Conservation (phyloP, 2,888 invertebrate species). For the Scrobipalpa costella region DNA sequence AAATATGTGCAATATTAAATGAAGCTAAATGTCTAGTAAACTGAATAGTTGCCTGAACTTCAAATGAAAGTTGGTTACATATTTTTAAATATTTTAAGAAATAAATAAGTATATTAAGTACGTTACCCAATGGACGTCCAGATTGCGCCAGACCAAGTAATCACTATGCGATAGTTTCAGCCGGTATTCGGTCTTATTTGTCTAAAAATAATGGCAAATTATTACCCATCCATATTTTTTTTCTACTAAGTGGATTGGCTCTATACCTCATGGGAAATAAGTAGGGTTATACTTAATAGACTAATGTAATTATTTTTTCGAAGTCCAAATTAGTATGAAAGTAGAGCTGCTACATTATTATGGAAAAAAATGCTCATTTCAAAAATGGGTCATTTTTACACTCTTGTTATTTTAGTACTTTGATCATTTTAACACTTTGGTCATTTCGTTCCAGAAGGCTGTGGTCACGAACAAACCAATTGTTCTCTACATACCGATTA, state of each 20-base stretch:
- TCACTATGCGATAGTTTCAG: neutral
- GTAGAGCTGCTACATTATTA: no score
- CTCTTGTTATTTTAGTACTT: no score
- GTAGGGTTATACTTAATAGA: conserved; percentile 8
- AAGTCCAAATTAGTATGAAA: no score
- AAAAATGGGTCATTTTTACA: no score
- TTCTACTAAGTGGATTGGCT: conserved; percentile 16
- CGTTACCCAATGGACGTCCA: neutral
- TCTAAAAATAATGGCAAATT: neutral
- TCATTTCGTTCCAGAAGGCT: no score
- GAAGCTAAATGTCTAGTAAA: no score
- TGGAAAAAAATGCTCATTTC: no score
- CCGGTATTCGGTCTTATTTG: neutral
- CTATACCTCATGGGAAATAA: conserved; percentile 12
- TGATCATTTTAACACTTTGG: no score
- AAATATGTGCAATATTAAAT: neutral
- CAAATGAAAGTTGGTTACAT: no score
- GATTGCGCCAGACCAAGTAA: neutral
- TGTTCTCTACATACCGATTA: no score
- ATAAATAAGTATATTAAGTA: neutral
- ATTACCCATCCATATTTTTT: conserved; percentile 1
- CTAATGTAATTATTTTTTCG: conserved; percentile 10
- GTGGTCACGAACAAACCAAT: no score
- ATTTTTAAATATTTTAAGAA: neutral
- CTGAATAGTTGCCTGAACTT: no score